Evolutionary conservation across 1,140 invertebrate genomes (phyloP).

Genomic region (Zaprionus inermis): DNA sequence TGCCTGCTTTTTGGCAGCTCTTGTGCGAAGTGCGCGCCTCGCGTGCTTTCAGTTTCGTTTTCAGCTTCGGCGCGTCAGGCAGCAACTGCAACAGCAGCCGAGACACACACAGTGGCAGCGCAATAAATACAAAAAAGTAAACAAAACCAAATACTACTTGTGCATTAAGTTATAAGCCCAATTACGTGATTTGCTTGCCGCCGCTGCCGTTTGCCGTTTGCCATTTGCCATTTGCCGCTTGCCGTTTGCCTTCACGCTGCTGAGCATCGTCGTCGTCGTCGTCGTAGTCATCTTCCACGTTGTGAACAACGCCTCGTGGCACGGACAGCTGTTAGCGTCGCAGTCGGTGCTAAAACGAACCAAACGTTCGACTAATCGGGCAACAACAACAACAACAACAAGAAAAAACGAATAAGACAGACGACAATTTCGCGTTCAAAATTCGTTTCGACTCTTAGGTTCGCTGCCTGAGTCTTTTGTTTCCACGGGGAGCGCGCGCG

Average conservation of each 20-base stretch:
- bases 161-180: slow-evolving; percentile 59
- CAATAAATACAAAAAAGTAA: slow-evolving; percentile 25
- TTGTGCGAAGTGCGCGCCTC: slow-evolving; percentile 43
- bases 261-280: slow-evolving; percentile 34
- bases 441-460: slow-evolving; percentile 58
- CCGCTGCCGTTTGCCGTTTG: slow-evolving; percentile 19
- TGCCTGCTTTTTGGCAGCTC: slow-evolving; percentile 53
- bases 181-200: slow-evolving; percentile 65
- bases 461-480: slow-evolving; percentile 78
- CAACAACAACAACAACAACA: slow-evolving; percentile 13
- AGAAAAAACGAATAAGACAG: slow-evolving; percentile 11
- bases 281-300: slow-evolving; percentile 28
- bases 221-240: slow-evolving; percentile 12
- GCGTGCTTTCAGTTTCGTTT: slow-evolving; percentile 74
- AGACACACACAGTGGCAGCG: slow-evolving; percentile 25
- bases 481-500: slow-evolving; percentile 51
- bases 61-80: slow-evolving; percentile 65
- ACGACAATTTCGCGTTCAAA: slow-evolving; percentile 13
- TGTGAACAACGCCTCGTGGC: slow-evolving; percentile 39
- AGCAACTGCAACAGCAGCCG: slow-evolving; percentile 49
- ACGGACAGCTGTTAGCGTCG: slow-evolving; percentile 44
- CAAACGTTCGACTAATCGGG: slow-evolving; percentile 22
- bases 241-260: slow-evolving; percentile 41
- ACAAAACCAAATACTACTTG: slow-evolving; percentile 42
- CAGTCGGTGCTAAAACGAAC: slow-evolving; percentile 23